Conservation (phyloP, 2,888 invertebrate species). For the Mesorhabditis spiculigera region DNA sequence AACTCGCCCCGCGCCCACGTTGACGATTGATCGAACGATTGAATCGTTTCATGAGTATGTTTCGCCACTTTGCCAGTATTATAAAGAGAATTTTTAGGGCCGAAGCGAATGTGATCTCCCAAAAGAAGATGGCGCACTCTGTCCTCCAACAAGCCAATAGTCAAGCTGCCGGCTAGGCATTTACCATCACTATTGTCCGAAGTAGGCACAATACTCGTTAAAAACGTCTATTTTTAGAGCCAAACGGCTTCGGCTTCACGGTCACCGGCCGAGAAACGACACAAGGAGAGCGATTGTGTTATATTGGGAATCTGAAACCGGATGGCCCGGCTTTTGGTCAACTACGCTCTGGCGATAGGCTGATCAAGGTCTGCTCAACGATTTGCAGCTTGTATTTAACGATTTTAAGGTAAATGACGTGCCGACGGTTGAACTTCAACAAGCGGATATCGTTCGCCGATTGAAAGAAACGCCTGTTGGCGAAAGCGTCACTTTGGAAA, state of each 20-base stretch:
- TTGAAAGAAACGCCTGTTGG: constrained; percentile 68
- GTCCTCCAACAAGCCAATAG: constrained; percentile 68
- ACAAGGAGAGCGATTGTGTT: constrained; percentile 91
- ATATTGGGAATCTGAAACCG: constrained; percentile 88
- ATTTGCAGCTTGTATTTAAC: constrained; percentile 9
- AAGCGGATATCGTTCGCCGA: constrained; percentile 84
- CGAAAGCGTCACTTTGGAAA: constrained; percentile 26
- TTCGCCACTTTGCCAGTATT: not conserved
- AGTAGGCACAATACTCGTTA: not conserved
- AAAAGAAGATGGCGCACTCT: constrained; percentile 39
- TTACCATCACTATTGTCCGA: constrained; percentile 25
- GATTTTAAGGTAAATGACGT: constrained; percentile 72
- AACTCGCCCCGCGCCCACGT: constrained; percentile 34
- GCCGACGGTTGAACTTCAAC: constrained; percentile 84
- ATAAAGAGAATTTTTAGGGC: not conserved
- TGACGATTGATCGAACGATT: constrained; percentile 48
- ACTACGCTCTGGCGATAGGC: constrained; percentile 83
- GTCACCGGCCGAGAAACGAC: constrained; percentile 95
- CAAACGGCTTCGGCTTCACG: constrained; percentile 89
- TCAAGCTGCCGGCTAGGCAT: constrained; percentile 74
- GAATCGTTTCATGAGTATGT: constrained; percentile 12
- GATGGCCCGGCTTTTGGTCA: constrained; percentile 91
- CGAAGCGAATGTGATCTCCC: not conserved
- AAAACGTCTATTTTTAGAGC: constrained; percentile 68
- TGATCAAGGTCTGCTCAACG: constrained; percentile 76